Evolutionary conservation across 2,797 vertebrate genomes (phyloP), one percentile per base, ranked within the genome.

Genomic region (Xyrichtys novacula): DNA sequence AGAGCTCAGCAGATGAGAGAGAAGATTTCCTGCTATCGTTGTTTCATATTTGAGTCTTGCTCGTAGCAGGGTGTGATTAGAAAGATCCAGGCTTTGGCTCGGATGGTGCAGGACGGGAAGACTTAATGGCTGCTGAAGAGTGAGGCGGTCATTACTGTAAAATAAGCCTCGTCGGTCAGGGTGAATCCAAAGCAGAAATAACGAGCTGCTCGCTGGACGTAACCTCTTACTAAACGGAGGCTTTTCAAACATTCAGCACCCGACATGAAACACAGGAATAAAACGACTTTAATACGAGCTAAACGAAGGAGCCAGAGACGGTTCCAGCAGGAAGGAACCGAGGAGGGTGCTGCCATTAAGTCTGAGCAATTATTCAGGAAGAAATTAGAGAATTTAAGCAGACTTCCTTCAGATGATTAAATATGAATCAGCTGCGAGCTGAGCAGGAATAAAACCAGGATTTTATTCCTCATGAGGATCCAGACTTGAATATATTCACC

Each of bases 241-340:
- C 76, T 71, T 47, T 58, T 74, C 57, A 69, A 72, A 64, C 48
- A 39, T 71, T 2, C 20, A 69, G 59, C 56, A 23, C 44, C 9
- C 4, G 28, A 29, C 32, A 15, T 4, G 0, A 20, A 46, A 42
- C 23, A n/a, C 16, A 29, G 14, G 43, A 16, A 10, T 2, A 8
- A 67, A 32, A 47, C 26, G 5, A 34, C 42, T 62, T 9, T 16
- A 25, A 61, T 7, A 42, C 9, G 7, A 36, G 46, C n/a, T 28
- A 1, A 50, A 36, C 39, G 32, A 44, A 44, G 9, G 17, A 16
- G 42, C 14, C 44, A 32, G 2, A 46, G 23, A n/a, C 3, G 20
- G 43, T 28, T 60, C 17, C 6, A 32, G 47, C 6, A 1, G 48
- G 32, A 8, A n/a, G 50, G 16, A 11, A 25, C 25, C 1, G n/a